Evolutionary conservation across 1,140 invertebrate species (phyloP).

Genomic region (Hormaphis cornu): DNA sequence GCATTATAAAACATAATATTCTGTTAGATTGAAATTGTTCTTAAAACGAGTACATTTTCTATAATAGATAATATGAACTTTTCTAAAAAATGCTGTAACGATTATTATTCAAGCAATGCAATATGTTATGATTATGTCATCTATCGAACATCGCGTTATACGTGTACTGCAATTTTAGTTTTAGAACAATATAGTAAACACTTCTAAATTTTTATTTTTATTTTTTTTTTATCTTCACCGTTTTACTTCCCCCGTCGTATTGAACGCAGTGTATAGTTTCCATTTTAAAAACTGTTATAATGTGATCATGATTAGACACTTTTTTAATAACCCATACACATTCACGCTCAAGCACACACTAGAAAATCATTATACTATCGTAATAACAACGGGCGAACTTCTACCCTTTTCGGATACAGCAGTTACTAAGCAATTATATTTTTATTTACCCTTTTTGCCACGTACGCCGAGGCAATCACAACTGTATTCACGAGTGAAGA

Average conservation of each 20-base stretch:
- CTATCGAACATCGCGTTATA: too few relatives aligned
- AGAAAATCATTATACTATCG: background rate
- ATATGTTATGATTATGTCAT: too few relatives aligned
- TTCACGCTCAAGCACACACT: constrained; percentile 1
- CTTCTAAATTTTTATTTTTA: background rate
- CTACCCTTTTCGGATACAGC: background rate
- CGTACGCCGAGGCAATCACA: background rate
- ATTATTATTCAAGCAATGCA: too few relatives aligned
- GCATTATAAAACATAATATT: too few relatives aligned
- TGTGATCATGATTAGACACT: constrained; percentile 27
- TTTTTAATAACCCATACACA: constrained; percentile 21
- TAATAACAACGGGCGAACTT: background rate
- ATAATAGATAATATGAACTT: too few relatives aligned
- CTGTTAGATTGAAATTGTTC: too few relatives aligned
- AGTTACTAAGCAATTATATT: constrained; percentile 16
- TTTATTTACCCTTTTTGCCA: background rate
- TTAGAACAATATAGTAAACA: background rate
- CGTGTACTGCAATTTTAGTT: too few relatives aligned
- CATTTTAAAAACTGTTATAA: background rate
- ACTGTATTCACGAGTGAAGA: constrained; percentile 13
- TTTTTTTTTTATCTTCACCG: background rate
- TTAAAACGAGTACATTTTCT: too few relatives aligned
- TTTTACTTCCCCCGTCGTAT: background rate
- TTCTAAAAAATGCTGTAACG: too few relatives aligned
- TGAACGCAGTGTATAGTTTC: background rate